These are phyloP conservation scores for Centruroides sculpturatus DNA, from an alignment of 1,140 invertebrate genomes.

Conservation along the genomic window DNA sequence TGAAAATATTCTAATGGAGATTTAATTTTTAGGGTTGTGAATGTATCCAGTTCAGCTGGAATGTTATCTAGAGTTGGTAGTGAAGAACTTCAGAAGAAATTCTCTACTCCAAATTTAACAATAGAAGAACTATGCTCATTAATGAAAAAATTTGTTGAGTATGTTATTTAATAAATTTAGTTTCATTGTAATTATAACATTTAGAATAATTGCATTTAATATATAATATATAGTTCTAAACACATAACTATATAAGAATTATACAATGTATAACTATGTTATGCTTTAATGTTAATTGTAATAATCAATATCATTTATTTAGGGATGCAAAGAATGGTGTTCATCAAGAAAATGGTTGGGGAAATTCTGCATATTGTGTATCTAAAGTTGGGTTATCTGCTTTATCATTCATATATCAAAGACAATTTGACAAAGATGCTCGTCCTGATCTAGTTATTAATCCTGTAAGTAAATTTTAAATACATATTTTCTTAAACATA, in stretches of 20 bases:
- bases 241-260: too few species aligned
- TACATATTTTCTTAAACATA: too few species aligned
- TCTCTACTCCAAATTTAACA: slow-evolving; percentile 38
- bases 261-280: too few species aligned
- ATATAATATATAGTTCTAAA: too few species aligned
- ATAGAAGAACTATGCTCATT: slow-evolving; percentile 39
- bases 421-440: slow-evolving; percentile 37
- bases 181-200: too few species aligned
- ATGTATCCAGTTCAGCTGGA: slow-evolving; percentile 52
- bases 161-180: slow-evolving; percentile 18
- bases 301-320: background rate
- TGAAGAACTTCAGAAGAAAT: slow-evolving; percentile 37
- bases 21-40: slow-evolving; percentile 41
- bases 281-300: too few species aligned
- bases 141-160: slow-evolving; percentile 49
- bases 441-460: slow-evolving; percentile 45
- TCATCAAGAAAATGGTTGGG: slow-evolving; percentile 42
- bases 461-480: slow-evolving; percentile 29
- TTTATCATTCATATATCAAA: slow-evolving; percentile 46
- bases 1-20: too few species aligned
- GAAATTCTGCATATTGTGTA: slow-evolving; percentile 41
- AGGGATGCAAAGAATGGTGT: slow-evolving; percentile 39
- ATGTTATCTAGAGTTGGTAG: slow-evolving; percentile 10
- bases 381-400: slow-evolving; percentile 50
- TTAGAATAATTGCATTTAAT: too few species aligned